Evolutionary conservation across 2,113 vertebrate genomes (phyloP), one percentile per base, ranked within the genome.

Genomic region (Carollia perspicillata): DNA sequence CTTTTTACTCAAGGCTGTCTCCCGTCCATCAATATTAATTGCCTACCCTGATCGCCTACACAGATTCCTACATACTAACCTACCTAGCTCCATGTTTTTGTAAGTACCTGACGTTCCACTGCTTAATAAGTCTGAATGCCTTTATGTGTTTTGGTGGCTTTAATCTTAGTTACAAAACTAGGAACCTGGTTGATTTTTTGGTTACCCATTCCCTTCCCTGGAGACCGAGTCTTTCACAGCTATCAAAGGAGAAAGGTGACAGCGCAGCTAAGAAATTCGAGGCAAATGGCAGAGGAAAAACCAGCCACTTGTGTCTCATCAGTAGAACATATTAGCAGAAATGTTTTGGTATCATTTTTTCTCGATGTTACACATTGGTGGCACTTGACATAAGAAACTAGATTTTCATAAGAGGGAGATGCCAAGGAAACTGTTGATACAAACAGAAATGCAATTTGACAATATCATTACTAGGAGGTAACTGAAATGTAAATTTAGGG

Each of bases 391-490:
- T 77, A 95, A 84, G 83, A 60, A 95, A 83, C 55, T 93, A 72
- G 77, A 81, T 90, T 93, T 81, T 93, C 17, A 1, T 66, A 8
- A 91, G 92, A 40, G 51, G 28, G 40, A 18, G 87, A 86, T 66
- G 72, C 93, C 95, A 97, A 95, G 89, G 89, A 96, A 95, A 89
- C 71, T 69, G 77, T 42, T 90, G 87, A 68, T 90, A 84, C 11
- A 75, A 93, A 78, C 1, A 93, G 72, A 65, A 79, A 60, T 71
- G 49, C 60, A 53, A 65, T 92, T 30, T 96, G 94, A 90, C 74
- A 84, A 51, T 49, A 90, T 90, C 66, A 80, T 71, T 49, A 78
- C 60, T n/a, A 33, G 0, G 42, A 86, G 63, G 60, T 51, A 74
- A 77, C 49, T 58, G 44, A 80, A 83, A 93, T 12, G 68, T 40